phyloP scores from a whole-genome alignment of 2,888 invertebrate species.

The Eupithecia centaureata region DNA sequence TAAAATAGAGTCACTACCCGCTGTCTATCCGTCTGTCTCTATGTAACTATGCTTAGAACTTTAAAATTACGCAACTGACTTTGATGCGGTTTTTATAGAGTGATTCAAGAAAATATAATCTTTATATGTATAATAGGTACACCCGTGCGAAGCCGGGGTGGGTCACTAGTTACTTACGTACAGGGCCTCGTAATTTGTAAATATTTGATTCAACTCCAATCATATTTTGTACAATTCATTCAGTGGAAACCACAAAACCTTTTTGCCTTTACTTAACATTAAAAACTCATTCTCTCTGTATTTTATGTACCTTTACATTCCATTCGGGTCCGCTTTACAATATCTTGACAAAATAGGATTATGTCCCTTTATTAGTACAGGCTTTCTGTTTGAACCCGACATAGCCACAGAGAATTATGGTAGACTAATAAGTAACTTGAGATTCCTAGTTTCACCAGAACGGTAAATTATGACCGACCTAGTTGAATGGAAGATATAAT shows the following conservation, averaged over 20 bases:
- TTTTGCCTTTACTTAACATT: slow-evolving; percentile 28
- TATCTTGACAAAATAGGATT: slow-evolving; percentile 48
- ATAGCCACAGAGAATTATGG: slow-evolving; percentile 40
- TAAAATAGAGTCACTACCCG: too few species aligned
- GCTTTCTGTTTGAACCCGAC: slow-evolving; percentile 41
- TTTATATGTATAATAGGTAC: too few species aligned
- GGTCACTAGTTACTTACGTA: too few species aligned
- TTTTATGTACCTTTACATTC: slow-evolving; percentile 41
- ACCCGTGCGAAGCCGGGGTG: too few species aligned
- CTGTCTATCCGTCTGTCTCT: too few species aligned
- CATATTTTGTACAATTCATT: slow-evolving; percentile 20
- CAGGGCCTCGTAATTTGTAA: not conserved
- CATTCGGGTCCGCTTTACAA: slow-evolving; percentile 46
- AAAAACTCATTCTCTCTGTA: slow-evolving; percentile 41
- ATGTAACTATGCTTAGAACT: too few species aligned
- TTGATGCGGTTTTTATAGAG: too few species aligned
- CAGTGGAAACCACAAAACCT: slow-evolving; percentile 15
- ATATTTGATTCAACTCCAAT: slow-evolving; percentile 11
- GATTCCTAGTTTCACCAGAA: slow-evolving; percentile 18
- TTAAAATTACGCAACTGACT: too few species aligned
- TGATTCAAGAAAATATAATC: too few species aligned
- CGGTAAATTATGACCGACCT: slow-evolving; percentile 9
- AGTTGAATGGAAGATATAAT: slow-evolving; percentile 9
- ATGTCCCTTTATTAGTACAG: slow-evolving; percentile 46
- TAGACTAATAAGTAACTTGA: slow-evolving; percentile 38